These are phyloP conservation scores for Chrysomela aeneicollis DNA, from an alignment of 2,888 invertebrate species.

Conservation along the genomic window DNA sequence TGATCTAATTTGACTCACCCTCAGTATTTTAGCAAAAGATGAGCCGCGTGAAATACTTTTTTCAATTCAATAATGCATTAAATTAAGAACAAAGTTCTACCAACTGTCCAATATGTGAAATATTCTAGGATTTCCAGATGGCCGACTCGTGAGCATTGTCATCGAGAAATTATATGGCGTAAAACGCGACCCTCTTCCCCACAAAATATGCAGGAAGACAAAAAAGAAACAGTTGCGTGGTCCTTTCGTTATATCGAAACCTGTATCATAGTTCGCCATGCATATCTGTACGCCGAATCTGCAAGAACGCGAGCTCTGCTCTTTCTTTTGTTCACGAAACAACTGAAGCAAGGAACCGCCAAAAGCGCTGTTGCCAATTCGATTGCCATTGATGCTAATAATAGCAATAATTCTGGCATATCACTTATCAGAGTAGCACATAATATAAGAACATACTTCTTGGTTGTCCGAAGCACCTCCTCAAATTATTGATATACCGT, in stretches of 20 bases:
- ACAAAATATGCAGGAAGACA: neutral
- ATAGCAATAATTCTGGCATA: neutral
- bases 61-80: too few relatives aligned
- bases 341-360: constrained; percentile 13
- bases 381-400: neutral
- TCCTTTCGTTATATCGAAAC: constrained; percentile 10
- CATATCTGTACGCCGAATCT: constrained; percentile 19
- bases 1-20: too few relatives aligned
- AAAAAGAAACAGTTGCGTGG: neutral
- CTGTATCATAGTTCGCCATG: constrained; percentile 25
- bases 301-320: constrained; percentile 24
- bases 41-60: too few relatives aligned
- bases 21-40: too few relatives aligned
- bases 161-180: neutral
- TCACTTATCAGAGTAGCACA: too few relatives aligned
- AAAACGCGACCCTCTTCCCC: neutral
- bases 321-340: constrained; percentile 26
- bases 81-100: too few relatives aligned
- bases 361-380: constrained; percentile 9
- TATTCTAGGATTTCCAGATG: neutral
- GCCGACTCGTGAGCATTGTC: neutral
- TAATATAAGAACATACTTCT: too few relatives aligned
- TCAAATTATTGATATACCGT: too few relatives aligned
- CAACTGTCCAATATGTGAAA: too few relatives aligned
- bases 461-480: too few relatives aligned